These are phyloP conservation scores for Gasterosteus nipponicus DNA, from an alignment of 2,113 vertebrate species.

Conservation along the genomic window DNA sequence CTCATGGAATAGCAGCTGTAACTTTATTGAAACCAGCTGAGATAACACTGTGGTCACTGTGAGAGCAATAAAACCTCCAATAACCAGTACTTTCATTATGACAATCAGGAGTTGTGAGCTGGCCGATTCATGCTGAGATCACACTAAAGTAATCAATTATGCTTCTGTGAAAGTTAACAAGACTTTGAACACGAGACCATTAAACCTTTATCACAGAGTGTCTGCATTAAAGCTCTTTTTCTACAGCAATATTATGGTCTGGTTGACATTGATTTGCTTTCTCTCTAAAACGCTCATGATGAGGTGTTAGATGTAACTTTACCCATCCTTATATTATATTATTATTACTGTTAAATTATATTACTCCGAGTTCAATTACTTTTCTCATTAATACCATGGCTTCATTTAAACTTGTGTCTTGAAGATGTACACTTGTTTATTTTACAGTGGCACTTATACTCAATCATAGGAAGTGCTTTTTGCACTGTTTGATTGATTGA, in stretches of 20 bases:
- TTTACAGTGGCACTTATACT: not conserved
- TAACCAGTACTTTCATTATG: constrained; percentile 31
- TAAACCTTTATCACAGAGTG: not conserved
- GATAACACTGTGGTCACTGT: constrained; percentile 41
- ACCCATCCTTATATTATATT: too few relatives aligned
- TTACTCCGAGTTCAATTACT: not conserved
- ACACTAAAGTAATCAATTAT: not conserved
- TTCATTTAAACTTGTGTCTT: not conserved
- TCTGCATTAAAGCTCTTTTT: not conserved
- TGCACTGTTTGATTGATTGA: not conserved
- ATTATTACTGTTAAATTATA: not conserved
- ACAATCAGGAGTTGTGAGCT: constrained; percentile 53
- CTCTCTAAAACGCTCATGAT: not conserved
- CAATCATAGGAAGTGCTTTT: not conserved
- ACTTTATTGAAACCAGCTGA: constrained; percentile 53
- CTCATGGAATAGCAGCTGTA: constrained; percentile 33
- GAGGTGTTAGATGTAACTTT: not conserved
- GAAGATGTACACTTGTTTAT: not conserved
- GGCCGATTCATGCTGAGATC: not conserved
- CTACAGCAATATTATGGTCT: not conserved
- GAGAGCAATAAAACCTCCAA: constrained; percentile 61
- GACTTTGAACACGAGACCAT: not conserved
- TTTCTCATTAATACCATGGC: too few relatives aligned
- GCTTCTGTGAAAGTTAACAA: not conserved
- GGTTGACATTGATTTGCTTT: too few relatives aligned